A percentile compares a stretch with the other conserved stretches of the same genome.
Conservation (phyloP, 2,888 invertebrate species). For the Amiota mariae region DNA sequence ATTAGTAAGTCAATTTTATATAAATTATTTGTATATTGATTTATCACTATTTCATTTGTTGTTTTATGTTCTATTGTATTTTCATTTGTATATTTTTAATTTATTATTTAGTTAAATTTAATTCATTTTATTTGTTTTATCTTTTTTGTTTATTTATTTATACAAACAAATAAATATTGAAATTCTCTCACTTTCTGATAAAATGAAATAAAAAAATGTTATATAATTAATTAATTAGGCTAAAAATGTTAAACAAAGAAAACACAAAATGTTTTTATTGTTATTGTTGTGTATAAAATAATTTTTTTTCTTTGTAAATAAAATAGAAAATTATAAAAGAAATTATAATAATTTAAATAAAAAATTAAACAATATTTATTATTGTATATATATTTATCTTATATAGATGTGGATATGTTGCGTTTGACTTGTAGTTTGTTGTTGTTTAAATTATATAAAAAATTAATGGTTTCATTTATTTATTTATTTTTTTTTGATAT, state of each 20-base stretch:
- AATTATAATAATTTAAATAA: background rate
- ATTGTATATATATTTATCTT: slow-evolving; percentile 26
- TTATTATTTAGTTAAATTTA: background rate
- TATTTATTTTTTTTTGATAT: slow-evolving; percentile 23
- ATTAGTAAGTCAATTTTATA: background rate
- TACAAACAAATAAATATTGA: slow-evolving; percentile 46
- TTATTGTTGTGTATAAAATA: background rate
- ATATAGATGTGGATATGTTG: slow-evolving; percentile 56
- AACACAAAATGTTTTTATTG: too few species aligned
- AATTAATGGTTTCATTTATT: slow-evolving; percentile 37
- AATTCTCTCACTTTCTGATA: slow-evolving; percentile 58
- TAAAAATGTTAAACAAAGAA: background rate
- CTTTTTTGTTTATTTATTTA: slow-evolving; percentile 27
- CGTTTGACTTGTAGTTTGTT: slow-evolving; percentile 41
- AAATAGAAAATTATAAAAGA: background rate
- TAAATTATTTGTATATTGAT: background rate
- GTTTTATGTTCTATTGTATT: slow-evolving; percentile 32
- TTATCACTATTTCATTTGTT: background rate
- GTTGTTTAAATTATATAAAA: slow-evolving; percentile 45
- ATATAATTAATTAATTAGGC: slow-evolving; percentile 3
- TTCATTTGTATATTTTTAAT: slow-evolving; percentile 31
- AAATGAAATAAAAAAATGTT: slow-evolving; percentile 50
- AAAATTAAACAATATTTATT: slow-evolving; percentile 23
- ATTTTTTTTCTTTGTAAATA: too few species aligned
- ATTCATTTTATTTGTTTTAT: slow-evolving; percentile 41